Percentiles rank a stretch among this genome's conserved stretches.
These are phyloP conservation scores for Scolopax rusticola DNA, from an alignment of 2,797 vertebrate genomes.

Conservation along the genomic window DNA sequence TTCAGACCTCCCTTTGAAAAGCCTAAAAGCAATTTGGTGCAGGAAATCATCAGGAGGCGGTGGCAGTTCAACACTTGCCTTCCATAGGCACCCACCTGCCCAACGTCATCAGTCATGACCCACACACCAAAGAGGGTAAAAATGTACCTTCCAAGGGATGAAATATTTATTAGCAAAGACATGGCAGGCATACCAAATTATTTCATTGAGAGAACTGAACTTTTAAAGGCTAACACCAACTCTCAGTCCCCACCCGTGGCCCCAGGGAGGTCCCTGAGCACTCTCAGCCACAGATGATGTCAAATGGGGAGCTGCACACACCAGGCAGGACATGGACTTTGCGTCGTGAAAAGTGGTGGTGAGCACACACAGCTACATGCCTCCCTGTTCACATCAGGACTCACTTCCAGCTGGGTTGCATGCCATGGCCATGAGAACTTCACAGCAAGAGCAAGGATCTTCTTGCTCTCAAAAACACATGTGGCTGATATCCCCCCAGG, in stretches of 20 bases:
- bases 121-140: neutral
- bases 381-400: neutral
- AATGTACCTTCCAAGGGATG: neutral
- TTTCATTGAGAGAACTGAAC: neutral
- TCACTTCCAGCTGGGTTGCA: neutral
- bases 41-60: neutral
- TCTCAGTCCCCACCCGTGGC: no score
- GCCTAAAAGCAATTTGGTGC: neutral
- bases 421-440: neutral
- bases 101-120: neutral
- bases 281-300: neutral
- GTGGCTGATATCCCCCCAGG: neutral
- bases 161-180: neutral
- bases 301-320: accelerated
- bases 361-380: neutral
- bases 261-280: accelerated
- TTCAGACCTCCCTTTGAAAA: neutral
- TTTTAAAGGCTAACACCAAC: neutral
- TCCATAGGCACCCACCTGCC: neutral
- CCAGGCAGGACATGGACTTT: accelerated
- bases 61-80: neutral
- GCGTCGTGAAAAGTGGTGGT: accelerated
- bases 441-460: neutral
- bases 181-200: neutral
- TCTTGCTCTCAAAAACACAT: neutral